phyloP scores from a whole-genome alignment of 2,797 vertebrate species.

The Pelodytes ibericus region DNA sequence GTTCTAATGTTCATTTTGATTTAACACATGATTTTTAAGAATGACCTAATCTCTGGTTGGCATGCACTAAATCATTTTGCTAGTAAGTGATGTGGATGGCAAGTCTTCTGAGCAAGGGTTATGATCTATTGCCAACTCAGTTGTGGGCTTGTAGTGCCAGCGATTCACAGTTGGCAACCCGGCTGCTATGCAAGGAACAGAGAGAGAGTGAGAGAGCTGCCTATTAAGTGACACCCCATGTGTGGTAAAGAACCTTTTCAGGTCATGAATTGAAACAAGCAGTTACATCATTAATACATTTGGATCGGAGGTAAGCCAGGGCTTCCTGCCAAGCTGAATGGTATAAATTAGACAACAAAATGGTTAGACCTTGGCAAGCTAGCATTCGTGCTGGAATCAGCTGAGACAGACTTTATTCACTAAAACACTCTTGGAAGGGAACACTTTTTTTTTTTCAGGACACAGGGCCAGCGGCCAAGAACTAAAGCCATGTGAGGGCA shows the following conservation, averaged over 20 bases:
- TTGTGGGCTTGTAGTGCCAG: conserved; percentile 41
- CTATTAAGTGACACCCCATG: conserved; percentile 63
- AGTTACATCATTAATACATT: conserved; percentile 76
- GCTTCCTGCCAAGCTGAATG: conserved; percentile 66
- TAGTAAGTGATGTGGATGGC: conserved; percentile 55
- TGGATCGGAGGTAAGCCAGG: conserved; percentile 69
- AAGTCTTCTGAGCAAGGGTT: conserved; percentile 50
- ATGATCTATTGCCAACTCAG: conserved; percentile 42
- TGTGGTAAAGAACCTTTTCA: conserved; percentile 66
- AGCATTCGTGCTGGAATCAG: conserved; percentile 74
- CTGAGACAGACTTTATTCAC: conserved; percentile 78
- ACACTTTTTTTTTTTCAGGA: conserved; percentile 65
- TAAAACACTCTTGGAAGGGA: conserved; percentile 73
- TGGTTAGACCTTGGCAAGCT: conserved; percentile 69
- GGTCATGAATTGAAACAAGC: conserved; percentile 73
- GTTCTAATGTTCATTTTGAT: conserved; percentile 6
- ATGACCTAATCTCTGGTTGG: conserved; percentile 80
- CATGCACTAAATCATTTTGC: conserved; percentile 75
- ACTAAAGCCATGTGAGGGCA: conserved; percentile 75
- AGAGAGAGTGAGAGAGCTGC: conserved; percentile 61
- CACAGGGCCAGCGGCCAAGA: conserved; percentile 72
- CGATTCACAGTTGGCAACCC: conserved; percentile 52
- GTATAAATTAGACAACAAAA: conserved; percentile 78
- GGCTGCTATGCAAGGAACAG: conserved; percentile 56
- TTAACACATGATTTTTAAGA: conserved; percentile 76